Base-by-base conservation (phyloP, 2,888 invertebrate genomes). In the Spilarctia lutea region DNA sequence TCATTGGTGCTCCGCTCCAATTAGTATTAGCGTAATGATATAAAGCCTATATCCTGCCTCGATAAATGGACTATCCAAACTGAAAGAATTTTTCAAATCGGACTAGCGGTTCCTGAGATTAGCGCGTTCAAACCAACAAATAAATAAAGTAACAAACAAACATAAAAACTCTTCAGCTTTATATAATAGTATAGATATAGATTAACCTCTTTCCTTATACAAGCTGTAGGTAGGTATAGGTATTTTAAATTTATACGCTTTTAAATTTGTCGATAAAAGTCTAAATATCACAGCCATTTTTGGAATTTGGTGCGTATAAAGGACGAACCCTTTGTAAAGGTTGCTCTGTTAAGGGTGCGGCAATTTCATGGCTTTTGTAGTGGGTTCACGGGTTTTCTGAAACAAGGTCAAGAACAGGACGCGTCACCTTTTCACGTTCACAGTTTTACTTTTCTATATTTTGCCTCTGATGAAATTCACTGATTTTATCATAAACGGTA, bases 271-370 rank as follows among this genome's bases (percentile, higher is more conserved):
- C 2, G 69, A 63, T 69, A 68, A 35, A 65, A 63, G 27, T 68
- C 33, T 27, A 52, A 70, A 74, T 66, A 42, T 74, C 70, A 74
- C 30, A 52, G 24, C 20, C 20, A 42, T 56, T 70, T 69, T 65
- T 65, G 48, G 52, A 42, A 65, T 65, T 52, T 24, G 52, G 33
- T 52, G 33, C 30, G 52, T 52, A 35, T 63, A 24, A 65, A 70
- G 39, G 56, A 52, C n/a, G 13, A 70, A 42, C 68, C 73, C 30
- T 63, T 74, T 60, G 18, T 18, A 74, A 74, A 71, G 74, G 70
- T 71, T 71, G 33, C n/a, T 35, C 56, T 24, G n/a, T 67, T 24
- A 56, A 35, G 39, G 52, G n/a, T 52, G 52, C 16, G 30, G 42
- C 18, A 72, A 65, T 69, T 69, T 69, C 60, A 39, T 27, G 69